These are phyloP conservation scores for Conus ventricosus DNA, from an alignment of 1,140 invertebrate species.

Conservation along the genomic window DNA sequence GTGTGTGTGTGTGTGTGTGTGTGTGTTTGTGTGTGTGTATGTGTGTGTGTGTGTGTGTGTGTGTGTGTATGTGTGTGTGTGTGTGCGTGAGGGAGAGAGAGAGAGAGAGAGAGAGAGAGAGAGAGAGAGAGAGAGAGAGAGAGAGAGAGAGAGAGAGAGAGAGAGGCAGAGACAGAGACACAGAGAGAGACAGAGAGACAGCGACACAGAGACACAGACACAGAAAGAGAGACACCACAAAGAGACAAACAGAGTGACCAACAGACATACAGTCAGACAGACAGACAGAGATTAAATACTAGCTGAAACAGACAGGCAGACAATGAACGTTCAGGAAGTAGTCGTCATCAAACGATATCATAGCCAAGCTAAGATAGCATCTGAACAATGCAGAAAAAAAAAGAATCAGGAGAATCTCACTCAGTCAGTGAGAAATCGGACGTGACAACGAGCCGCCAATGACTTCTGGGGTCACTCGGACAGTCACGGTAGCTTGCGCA, in stretches of 20 bases:
- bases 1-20: background rate
- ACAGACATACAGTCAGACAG: background rate
- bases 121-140: too few species aligned
- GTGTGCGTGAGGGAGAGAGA: background rate
- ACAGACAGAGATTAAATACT: background rate
- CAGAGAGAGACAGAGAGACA: background rate
- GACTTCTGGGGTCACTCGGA: background rate
- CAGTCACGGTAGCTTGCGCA: too few species aligned
- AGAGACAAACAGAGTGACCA: background rate
- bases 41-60: background rate
- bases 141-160: background rate
- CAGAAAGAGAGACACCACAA: background rate
- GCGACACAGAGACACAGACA: background rate
- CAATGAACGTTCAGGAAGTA: background rate
- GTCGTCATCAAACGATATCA: background rate
- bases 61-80: too few species aligned
- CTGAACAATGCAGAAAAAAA: background rate
- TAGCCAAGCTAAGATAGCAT: too few species aligned
- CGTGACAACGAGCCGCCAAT: background rate
- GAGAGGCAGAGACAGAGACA: background rate
- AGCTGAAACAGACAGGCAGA: background rate
- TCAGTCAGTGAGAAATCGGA: too few species aligned
- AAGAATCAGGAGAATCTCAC: too few species aligned
- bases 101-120: background rate
- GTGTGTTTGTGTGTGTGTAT: too few species aligned